These are phyloP conservation scores for Andrena chrysosceles DNA, from an alignment of 2,888 invertebrate genomes.

Conservation along the genomic window DNA sequence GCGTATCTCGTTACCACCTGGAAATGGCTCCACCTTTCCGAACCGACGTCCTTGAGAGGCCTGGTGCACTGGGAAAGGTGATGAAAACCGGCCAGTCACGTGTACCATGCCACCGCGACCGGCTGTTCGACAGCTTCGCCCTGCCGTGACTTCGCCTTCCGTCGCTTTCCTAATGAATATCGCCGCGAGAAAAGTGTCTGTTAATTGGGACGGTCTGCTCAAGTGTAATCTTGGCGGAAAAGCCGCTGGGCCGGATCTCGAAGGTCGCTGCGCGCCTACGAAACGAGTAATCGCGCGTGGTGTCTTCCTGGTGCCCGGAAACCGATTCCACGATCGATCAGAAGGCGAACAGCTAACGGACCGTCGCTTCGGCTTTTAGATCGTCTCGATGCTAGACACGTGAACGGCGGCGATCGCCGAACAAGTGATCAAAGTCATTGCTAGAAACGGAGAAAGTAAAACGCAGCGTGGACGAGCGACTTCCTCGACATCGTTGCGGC, in stretches of 20 bases:
- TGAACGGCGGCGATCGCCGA: not conserved
- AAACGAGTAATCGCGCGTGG: not conserved
- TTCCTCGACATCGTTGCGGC: conserved; percentile 1
- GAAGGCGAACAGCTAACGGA: conserved; percentile 26
- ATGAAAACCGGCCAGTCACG: conserved; percentile 78
- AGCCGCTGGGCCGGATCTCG: not conserved
- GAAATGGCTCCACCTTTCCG: conserved; percentile 73
- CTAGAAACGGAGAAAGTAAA: conserved; percentile 38
- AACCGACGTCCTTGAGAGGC: conserved; percentile 75
- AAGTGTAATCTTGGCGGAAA: conserved; percentile 9
- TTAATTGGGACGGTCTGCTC: conserved; percentile 8
- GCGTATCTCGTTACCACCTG: conserved; percentile 55
- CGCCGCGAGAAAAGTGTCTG: not conserved
- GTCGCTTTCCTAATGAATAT: conserved; percentile 26
- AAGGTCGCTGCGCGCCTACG: not conserved
- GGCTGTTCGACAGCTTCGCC: conserved; percentile 52
- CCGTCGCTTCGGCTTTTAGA: not conserved
- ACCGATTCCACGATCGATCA: not conserved
- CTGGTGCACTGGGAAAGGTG: conserved; percentile 75
- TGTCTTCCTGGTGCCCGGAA: conserved; percentile 11
- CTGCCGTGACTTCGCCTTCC: conserved; percentile 29
- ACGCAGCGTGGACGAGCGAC: not conserved
- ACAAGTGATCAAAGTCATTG: conserved; percentile 22
- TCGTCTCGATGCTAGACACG: conserved; percentile 21
- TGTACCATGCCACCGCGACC: conserved; percentile 70